Percentiles rank a stretch among this genome's conserved stretches.
phyloP scores from a whole-genome alignment of 2,797 vertebrate species.

The Diceros bicornis region DNA sequence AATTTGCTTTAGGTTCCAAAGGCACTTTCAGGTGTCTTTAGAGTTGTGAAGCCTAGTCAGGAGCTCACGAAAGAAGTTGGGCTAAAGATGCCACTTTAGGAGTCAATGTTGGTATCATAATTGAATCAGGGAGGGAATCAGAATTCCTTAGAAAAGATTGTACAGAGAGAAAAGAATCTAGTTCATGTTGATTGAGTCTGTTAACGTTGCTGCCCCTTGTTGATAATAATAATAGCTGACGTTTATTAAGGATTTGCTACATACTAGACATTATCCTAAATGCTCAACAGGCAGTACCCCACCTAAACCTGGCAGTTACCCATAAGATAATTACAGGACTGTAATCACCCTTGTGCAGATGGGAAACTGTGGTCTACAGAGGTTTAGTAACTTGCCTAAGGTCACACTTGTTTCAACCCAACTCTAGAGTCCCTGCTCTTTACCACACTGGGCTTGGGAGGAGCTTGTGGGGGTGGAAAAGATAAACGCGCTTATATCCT shows the following conservation, averaged over 20 bases:
- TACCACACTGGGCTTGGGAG: not conserved
- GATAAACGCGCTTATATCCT: not conserved
- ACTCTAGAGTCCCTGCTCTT: not conserved
- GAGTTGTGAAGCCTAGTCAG: conserved; percentile 6
- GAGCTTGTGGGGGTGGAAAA: not conserved
- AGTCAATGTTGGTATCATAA: not conserved
- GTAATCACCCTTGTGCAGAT: not conserved
- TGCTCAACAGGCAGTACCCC: not conserved
- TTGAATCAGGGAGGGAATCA: not conserved
- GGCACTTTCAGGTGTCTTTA: not conserved
- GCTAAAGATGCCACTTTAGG: not conserved
- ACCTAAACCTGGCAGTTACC: not conserved
- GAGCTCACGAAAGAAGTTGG: conserved; percentile 14
- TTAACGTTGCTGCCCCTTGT: not conserved
- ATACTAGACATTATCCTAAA: not conserved
- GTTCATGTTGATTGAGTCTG: not conserved
- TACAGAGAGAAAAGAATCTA: not conserved
- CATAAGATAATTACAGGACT: not conserved
- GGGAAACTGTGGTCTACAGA: not conserved
- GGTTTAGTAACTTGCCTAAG: not conserved
- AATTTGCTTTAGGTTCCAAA: conserved; percentile 53
- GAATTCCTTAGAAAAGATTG: not conserved
- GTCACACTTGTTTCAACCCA: not conserved
- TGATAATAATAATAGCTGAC: not conserved
- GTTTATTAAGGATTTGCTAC: conserved; percentile 45